These are phyloP conservation scores for Bos indicus DNA, from an alignment of 2,113 vertebrate genomes.

Conservation along the genomic window DNA sequence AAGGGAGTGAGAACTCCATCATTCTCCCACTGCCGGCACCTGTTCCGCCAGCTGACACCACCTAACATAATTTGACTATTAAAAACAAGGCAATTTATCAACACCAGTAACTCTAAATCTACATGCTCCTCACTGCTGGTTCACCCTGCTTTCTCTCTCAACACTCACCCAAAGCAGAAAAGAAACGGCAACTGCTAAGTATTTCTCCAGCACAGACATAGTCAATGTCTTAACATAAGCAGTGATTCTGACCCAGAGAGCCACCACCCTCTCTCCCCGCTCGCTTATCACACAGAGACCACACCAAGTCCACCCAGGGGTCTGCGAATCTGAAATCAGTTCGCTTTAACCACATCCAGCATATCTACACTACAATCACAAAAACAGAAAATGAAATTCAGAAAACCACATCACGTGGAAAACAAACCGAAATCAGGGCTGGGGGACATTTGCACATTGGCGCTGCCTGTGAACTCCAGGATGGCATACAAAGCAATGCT, in stretches of 20 bases:
- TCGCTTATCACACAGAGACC: not conserved
- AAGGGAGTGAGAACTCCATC: not conserved
- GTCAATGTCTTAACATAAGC: not conserved
- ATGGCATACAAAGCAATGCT: not conserved
- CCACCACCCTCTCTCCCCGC: not conserved
- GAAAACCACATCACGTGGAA: not conserved
- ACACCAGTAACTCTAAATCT: not conserved
- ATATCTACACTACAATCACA: not conserved
- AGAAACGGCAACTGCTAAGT: not conserved
- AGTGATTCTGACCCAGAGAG: not conserved
- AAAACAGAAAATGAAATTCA: conserved; percentile 16
- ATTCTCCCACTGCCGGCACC: not conserved
- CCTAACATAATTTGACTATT: not conserved
- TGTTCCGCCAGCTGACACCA: not conserved
- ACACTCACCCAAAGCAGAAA: not conserved
- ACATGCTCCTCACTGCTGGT: not conserved
- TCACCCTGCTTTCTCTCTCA: not conserved
- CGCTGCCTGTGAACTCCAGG: not conserved
- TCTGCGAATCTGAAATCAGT: not conserved
- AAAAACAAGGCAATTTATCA: not conserved
- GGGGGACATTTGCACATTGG: not conserved
- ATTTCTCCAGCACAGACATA: not conserved
- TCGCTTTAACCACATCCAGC: not conserved
- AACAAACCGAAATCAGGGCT: not conserved
- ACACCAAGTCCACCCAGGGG: not conserved